Evolutionary conservation across 1,140 invertebrate species (phyloP).

Genomic region (Gryllus bimaculatus): DNA sequence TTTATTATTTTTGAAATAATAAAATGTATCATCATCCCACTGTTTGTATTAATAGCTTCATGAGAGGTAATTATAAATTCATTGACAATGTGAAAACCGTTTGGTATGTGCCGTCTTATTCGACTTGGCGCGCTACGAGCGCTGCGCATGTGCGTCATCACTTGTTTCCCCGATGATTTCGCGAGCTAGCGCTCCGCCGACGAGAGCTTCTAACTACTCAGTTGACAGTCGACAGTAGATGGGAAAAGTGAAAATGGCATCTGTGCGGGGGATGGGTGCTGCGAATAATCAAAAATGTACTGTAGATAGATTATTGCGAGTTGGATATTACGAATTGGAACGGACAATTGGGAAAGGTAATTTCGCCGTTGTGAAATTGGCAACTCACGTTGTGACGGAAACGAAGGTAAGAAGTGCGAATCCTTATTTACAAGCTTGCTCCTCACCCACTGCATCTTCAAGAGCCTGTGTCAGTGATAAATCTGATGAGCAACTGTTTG

Average conservation of each 20-base stretch:
- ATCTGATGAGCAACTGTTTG: not conserved
- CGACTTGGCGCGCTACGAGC: not conserved
- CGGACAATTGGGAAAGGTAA: slow-evolving; percentile 97
- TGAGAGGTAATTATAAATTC: too few relatives aligned
- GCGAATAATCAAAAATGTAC: slow-evolving; percentile 36
- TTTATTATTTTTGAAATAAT: too few relatives aligned
- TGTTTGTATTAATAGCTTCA: too few relatives aligned
- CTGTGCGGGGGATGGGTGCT: slow-evolving; percentile 39
- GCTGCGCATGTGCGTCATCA: not conserved
- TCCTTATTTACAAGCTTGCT: slow-evolving; percentile 8
- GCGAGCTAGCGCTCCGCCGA: slow-evolving; percentile 9
- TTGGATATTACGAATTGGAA: slow-evolving; percentile 95
- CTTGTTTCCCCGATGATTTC: not conserved
- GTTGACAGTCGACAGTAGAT: slow-evolving; percentile 16
- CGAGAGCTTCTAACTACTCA: not conserved
- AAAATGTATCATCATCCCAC: too few relatives aligned
- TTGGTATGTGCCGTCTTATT: too few relatives aligned
- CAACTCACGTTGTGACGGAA: slow-evolving; percentile 94
- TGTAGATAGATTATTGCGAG: slow-evolving; percentile 70
- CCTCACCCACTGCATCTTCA: not conserved
- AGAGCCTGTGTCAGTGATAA: not conserved
- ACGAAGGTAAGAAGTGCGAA: slow-evolving; percentile 69
- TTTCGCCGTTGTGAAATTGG: slow-evolving; percentile 97
- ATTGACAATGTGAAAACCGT: too few relatives aligned
- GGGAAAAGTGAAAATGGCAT: slow-evolving; percentile 36